phyloP scores from a whole-genome alignment of 2,888 invertebrate species.

The Myathropa florea region DNA sequence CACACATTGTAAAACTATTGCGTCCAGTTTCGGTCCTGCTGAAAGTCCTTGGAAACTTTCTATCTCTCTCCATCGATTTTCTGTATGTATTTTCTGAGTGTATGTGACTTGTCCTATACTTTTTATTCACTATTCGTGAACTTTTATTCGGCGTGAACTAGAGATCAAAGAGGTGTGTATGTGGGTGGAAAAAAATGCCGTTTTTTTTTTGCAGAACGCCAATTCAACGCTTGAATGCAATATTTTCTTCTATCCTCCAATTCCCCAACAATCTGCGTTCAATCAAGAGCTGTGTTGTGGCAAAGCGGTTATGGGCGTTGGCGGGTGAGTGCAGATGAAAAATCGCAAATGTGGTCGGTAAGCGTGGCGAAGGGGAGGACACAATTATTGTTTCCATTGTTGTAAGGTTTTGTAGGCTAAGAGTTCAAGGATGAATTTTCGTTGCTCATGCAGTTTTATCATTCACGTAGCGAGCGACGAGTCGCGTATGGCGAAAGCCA shows the following conservation, averaged over 20 bases:
- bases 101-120: background rate
- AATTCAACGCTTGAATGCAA: background rate
- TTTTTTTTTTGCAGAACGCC: background rate
- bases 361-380: background rate
- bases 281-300: conserved; percentile 1
- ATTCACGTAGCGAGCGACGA: conserved; percentile 5
- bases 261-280: conserved; percentile 1
- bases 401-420: conserved; percentile 25
- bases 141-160: background rate
- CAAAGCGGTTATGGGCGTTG: background rate
- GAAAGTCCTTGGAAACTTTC: background rate
- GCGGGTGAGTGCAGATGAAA: background rate
- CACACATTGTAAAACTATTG: background rate
- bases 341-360: background rate
- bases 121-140: background rate
- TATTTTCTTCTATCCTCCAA: background rate
- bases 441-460: background rate
- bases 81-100: background rate
- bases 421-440: conserved; percentile 18
- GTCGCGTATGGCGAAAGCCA: conserved; percentile 1
- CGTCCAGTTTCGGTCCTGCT: background rate
- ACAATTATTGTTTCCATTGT: conserved; percentile 21
- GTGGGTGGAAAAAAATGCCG: background rate
- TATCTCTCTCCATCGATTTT: background rate
- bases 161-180: background rate